These are phyloP conservation scores for Epirrita christyi DNA, from an alignment of 2,888 invertebrate genomes.

Conservation along the genomic window DNA sequence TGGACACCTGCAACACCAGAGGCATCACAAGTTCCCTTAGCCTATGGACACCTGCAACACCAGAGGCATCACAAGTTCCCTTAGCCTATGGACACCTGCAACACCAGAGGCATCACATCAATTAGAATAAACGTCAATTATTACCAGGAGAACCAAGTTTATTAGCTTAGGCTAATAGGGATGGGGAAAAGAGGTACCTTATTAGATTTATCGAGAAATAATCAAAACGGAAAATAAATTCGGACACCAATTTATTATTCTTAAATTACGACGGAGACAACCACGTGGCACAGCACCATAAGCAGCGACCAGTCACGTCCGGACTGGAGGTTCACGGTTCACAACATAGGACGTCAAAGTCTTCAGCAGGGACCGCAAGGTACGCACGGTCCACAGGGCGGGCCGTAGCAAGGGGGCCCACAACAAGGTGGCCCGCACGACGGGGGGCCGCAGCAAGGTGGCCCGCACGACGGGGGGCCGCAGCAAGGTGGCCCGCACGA, in stretches of 20 bases:
- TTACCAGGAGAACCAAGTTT: no score
- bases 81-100: no score
- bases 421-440: not conserved
- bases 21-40: no score
- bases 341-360: constrained; percentile 21
- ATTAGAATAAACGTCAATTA: no score
- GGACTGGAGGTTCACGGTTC: constrained; percentile 12
- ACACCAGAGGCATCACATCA: no score
- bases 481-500: no score
- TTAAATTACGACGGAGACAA: constrained; percentile 38
- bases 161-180: no score
- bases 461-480: constrained; percentile 35
- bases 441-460: no score
- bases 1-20: no score
- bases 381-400: constrained; percentile 27
- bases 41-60: no score
- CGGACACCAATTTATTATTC: constrained; percentile 43
- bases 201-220: not conserved
- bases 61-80: no score
- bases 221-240: constrained; percentile 11
- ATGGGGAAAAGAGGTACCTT: no score
- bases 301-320: constrained; percentile 11
- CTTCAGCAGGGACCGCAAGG: constrained; percentile 34
- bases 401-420: constrained; percentile 9
- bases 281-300: constrained; percentile 23